Base-by-base conservation (phyloP, 2,888 invertebrate species). In the Thecophora atra region DNA sequence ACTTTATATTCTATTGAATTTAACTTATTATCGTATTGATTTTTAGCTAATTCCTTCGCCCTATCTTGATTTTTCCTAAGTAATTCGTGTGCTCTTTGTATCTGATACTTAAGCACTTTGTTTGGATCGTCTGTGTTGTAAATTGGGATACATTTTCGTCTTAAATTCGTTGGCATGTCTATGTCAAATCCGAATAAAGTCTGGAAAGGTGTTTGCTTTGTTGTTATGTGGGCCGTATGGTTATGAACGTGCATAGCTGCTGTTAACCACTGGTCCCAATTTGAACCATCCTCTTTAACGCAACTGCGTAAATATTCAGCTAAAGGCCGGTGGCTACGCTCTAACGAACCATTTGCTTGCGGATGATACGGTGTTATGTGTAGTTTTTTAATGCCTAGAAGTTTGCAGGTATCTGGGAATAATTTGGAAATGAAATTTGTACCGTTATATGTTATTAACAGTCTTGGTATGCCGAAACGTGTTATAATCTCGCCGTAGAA, bases 241-340 rank as follows among this genome's bases (percentile, higher is more conserved):
- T 30, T 30, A 30, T 30, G 30, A 30, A 30, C 30, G 8, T 71
- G 73, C 68, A 71, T 71, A 1, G 73, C 72, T 19, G 60, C 26
- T 17, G 54, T 15, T 15, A 73, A 37, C 65, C 68, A 73, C 28
- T 75, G 71, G 11, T 75, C 75, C 75, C 75, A 74, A 47, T 71
- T 74, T 21, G 52, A 60, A n/a, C 63, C 67, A 30, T 69, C 72
- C 28, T 73, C 71, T 6, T 63, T 44, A 1, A 37, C 68, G 42
- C 70, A 71, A 44, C 68, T 69, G 30, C 72, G 7, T 0, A 73
- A 21, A 24, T 71, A 71, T 47, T 72, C 73, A 8, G 65, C 69
- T 56, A 76, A 21, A 0, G 73, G 68, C 8, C 73, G 19, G 28
- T 69, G 37, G 56, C 47, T 69, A 26, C 76, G 30, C 30, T 76